These are phyloP conservation scores for Panthera leo DNA, from an alignment of 2,113 vertebrate genomes.

Conservation along the genomic window DNA sequence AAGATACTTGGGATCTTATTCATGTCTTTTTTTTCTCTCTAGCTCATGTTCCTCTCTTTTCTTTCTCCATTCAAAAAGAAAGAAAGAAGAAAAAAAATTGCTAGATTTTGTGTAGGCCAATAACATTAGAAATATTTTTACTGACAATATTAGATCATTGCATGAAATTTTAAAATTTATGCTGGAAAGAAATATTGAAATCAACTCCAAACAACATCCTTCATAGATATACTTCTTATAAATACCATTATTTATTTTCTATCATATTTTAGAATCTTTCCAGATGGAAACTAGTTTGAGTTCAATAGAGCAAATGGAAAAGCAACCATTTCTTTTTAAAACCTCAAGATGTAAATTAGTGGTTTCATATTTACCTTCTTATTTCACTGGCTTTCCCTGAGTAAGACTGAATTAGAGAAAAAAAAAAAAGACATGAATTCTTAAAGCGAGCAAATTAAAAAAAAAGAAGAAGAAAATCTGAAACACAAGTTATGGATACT, in stretches of 20 bases:
- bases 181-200: conserved; percentile 76
- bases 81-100: conserved; percentile 78
- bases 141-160: conserved; percentile 75
- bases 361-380: conserved; percentile 74
- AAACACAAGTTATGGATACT: conserved; percentile 53
- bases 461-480: conserved; percentile 15
- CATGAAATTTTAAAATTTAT: conserved; percentile 49
- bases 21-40: conserved; percentile 53
- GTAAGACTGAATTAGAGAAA: conserved; percentile 84
- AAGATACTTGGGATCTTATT: conserved; percentile 78
- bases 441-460: conserved; percentile 67
- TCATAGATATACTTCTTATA: conserved; percentile 45
- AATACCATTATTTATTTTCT: conserved; percentile 56
- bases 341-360: conserved; percentile 70
- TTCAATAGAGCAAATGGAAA: conserved; percentile 75
- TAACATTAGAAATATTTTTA: conserved; percentile 75
- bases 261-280: conserved; percentile 56
- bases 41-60: conserved; percentile 47
- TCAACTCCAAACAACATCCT: conserved; percentile 63
- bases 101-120: conserved; percentile 71
- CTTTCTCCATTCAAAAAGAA: conserved; percentile 77
- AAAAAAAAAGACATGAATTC: conserved; percentile 65
- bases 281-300: conserved; percentile 68
- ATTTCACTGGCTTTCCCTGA: conserved; percentile 84
- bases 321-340: conserved; percentile 60